Evolutionary conservation across 1,140 invertebrate genomes (phyloP).

Genomic region (Whitmania pigra): DNA sequence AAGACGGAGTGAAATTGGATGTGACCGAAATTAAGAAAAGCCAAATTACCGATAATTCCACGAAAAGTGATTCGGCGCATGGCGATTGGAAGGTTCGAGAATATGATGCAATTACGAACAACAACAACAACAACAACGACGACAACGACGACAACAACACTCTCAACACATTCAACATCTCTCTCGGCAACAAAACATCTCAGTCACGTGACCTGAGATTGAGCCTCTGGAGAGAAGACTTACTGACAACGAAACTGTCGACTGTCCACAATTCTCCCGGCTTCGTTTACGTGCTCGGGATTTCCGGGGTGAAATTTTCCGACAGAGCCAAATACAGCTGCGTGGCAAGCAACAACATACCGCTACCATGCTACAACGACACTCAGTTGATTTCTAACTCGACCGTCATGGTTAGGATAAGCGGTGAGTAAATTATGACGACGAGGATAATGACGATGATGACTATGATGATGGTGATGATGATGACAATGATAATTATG

Average conservation of each 20-base stretch:
- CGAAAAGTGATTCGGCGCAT: not conserved
- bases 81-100: not conserved
- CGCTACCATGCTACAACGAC: constrained; percentile 4
- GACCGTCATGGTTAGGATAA: constrained; percentile 3
- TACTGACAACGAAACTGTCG: no score
- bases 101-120: constrained; percentile 1
- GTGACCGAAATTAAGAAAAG: not conserved
- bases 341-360: not conserved
- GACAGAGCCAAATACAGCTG: constrained; percentile 11
- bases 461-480: not conserved
- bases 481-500: not conserved
- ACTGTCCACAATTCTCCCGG: not conserved
- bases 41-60: not conserved
- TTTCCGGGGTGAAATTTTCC: not conserved
- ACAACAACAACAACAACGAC: constrained; percentile 5
- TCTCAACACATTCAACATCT: not conserved
- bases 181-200: not conserved
- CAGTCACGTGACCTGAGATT: no score
- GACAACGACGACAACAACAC: constrained; percentile 6
- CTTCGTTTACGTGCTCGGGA: not conserved
- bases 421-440: not conserved
- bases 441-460: not conserved
- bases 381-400: not conserved
- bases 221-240: no score
- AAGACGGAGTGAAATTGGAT: not conserved